Evolutionary conservation across 2,888 invertebrate genomes (phyloP).

Genomic region (Chironomus riparius): DNA sequence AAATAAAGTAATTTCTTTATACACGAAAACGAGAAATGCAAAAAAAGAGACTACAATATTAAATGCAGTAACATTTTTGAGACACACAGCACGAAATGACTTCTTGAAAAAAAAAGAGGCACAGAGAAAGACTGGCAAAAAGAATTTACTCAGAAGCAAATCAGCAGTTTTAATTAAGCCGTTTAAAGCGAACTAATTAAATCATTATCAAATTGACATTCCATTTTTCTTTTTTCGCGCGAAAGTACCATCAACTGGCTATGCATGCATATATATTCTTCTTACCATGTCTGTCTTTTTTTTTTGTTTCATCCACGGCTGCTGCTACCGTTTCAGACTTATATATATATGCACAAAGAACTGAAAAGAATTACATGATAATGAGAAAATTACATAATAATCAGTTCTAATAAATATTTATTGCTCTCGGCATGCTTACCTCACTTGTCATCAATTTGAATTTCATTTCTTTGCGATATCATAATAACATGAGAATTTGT

Average conservation of each 20-base stretch:
- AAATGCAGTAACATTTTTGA: neutral
- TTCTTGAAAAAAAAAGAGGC: neutral
- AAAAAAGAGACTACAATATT: neutral
- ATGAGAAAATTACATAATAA: slow-evolving; percentile 11
- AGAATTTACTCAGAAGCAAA: neutral
- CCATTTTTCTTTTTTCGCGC: slow-evolving; percentile 1
- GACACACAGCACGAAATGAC: neutral
- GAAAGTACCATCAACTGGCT: neutral
- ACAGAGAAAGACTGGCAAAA: too few relatives aligned
- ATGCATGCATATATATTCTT: neutral
- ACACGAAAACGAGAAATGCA: neutral
- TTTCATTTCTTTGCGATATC: too few relatives aligned
- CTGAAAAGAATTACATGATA: neutral
- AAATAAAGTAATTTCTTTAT: too few relatives aligned
- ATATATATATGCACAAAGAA: neutral
- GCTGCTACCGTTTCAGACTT: neutral
- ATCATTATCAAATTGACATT: slow-evolving; percentile 25
- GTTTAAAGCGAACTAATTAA: slow-evolving; percentile 25
- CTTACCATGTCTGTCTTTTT: neutral
- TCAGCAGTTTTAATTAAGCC: slow-evolving; percentile 25
- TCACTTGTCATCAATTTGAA: neutral
- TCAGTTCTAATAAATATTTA: slow-evolving; percentile 22
- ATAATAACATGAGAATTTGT: too few relatives aligned
- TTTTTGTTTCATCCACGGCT: neutral
- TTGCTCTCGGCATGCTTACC: neutral